Conservation (phyloP, 2,113 vertebrate genomes). For the Anguilla rostrata region DNA sequence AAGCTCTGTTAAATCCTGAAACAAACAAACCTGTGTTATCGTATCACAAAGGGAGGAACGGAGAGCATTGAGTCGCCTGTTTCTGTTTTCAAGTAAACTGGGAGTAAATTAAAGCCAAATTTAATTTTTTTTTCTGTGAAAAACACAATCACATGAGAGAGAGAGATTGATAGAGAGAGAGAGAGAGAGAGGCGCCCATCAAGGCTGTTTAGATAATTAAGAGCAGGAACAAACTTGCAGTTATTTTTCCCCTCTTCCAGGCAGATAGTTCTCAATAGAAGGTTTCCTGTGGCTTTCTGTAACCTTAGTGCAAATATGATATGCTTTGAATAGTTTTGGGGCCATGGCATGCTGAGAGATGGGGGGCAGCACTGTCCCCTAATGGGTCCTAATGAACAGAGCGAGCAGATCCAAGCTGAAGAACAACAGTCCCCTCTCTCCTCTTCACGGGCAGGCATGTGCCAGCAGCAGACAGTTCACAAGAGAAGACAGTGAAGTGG, state of each 20-base stretch:
- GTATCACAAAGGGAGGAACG: constrained; percentile 24
- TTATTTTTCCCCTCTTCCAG: constrained; percentile 71
- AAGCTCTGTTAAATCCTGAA: too few species aligned
- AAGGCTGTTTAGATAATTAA: constrained; percentile 89
- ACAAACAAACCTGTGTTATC: constrained; percentile 35
- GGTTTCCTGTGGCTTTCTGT: constrained; percentile 61
- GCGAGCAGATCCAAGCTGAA: not conserved
- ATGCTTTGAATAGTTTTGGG: constrained; percentile 47
- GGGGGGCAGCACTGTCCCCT: constrained; percentile 36
- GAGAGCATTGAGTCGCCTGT: not conserved
- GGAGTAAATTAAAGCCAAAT: constrained; percentile 84
- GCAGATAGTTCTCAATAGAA: constrained; percentile 50
- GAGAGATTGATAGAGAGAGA: constrained; percentile 17
- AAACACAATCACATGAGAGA: constrained; percentile 72
- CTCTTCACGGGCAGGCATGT: constrained; percentile 33
- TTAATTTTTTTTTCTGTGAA: constrained; percentile 77
- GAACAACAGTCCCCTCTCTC: not conserved
- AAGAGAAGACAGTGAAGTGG: not conserved
- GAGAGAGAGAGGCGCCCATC: constrained; percentile 83
- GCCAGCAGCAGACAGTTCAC: constrained; percentile 43
- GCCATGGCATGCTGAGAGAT: constrained; percentile 32
- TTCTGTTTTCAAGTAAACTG: constrained; percentile 58
- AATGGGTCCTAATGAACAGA: constrained; percentile 17
- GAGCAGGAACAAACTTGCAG: constrained; percentile 89
- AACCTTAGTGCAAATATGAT: constrained; percentile 61